phyloP scores from a whole-genome alignment of 2,888 invertebrate genomes.

The Euphydryas editha region DNA sequence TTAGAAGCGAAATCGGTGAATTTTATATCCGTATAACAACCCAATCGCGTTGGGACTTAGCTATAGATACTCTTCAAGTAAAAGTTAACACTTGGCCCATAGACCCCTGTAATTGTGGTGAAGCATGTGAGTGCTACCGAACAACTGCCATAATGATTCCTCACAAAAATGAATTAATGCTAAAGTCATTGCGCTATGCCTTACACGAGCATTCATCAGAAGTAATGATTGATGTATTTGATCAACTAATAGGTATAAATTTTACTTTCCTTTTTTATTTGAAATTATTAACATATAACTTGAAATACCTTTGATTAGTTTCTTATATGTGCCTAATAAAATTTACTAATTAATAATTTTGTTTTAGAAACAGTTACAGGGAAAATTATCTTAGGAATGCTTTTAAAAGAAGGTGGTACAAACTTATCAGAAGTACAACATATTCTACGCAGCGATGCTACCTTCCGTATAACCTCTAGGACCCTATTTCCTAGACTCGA shows the following conservation, averaged over 20 bases:
- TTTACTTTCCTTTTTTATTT: constrained; percentile 8
- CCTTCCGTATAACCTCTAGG: constrained; percentile 61
- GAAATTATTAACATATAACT: neutral
- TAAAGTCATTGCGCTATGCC: constrained; percentile 67
- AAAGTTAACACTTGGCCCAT: constrained; percentile 67
- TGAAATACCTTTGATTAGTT: neutral
- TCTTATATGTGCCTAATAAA: neutral
- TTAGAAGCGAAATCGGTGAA: constrained; percentile 67
- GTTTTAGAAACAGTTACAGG: constrained; percentile 68
- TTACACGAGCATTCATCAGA: constrained; percentile 68
- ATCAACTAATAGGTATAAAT: constrained; percentile 64
- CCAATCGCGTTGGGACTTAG: constrained; percentile 71
- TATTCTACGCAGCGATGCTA: constrained; percentile 60
- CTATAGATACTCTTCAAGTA: constrained; percentile 65
- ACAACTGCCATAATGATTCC: constrained; percentile 67
- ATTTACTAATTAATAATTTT: neutral
- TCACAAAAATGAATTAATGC: constrained; percentile 72
- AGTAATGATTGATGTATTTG: constrained; percentile 69
- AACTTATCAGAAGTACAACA: constrained; percentile 67
- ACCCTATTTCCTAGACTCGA: constrained; percentile 59
- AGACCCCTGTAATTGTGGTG: constrained; percentile 72
- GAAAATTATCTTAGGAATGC: constrained; percentile 65
- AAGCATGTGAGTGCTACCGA: constrained; percentile 72
- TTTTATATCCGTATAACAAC: constrained; percentile 71
- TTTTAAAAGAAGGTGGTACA: constrained; percentile 69